Percentiles rank a stretch among this genome's conserved stretches.
phyloP scores from a whole-genome alignment of 2,888 invertebrate species.

The Xylota sylvarum region DNA sequence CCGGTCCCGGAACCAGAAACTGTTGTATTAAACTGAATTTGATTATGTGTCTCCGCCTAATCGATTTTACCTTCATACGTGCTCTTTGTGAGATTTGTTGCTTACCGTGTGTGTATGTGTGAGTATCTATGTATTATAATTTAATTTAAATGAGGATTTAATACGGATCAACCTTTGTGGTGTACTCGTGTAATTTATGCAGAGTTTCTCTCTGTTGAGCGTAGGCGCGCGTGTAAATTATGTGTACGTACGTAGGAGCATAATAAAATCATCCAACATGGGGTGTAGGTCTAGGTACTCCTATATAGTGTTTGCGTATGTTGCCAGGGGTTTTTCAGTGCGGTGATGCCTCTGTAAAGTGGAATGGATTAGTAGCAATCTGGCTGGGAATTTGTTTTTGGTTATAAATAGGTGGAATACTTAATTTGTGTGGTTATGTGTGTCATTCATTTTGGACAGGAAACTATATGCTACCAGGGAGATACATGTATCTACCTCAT shows the following conservation, averaged over 20 bases:
- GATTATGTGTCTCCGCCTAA: conserved; percentile 32
- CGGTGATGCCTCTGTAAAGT: conserved; percentile 28
- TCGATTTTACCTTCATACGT: conserved; percentile 32
- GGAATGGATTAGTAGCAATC: conserved; percentile 29
- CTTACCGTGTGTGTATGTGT: neutral
- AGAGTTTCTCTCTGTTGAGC: conserved; percentile 37
- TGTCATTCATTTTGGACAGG: neutral
- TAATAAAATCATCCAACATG: conserved; percentile 30
- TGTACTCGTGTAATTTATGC: conserved; percentile 57
- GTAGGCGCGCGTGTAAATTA: conserved; percentile 47
- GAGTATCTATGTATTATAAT: conserved; percentile 51
- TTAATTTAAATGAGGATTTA: conserved; percentile 67
- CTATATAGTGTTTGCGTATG: conserved; percentile 1
- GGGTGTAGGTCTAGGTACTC: neutral
- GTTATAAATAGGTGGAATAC: neutral
- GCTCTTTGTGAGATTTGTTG: neutral
- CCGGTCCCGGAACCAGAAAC: neutral
- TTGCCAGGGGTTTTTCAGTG: neutral
- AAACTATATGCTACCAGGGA: neutral
- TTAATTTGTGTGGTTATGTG: neutral
- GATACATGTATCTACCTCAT: too few species aligned
- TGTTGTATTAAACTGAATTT: conserved; percentile 29
- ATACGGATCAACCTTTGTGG: conserved; percentile 67
- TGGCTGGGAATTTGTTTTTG: conserved; percentile 10
- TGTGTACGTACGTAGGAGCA: neutral